Percentiles rank a stretch among this genome's conserved stretches.
phyloP scores from a whole-genome alignment of 2,797 vertebrate species.

The Eleutherodactylus coqui region DNA sequence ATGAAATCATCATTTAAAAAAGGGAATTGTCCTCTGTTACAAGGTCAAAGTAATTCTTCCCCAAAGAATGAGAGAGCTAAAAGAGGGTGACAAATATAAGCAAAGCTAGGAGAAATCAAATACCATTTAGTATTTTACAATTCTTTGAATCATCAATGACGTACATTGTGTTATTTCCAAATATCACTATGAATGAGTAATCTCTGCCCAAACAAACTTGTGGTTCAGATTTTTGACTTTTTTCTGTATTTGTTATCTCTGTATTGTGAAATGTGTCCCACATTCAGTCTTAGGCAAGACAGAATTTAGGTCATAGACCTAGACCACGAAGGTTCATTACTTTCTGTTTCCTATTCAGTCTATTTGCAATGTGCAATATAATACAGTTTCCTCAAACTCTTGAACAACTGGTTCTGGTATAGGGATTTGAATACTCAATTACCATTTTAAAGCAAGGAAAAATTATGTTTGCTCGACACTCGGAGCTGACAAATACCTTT shows the following conservation, averaged over 20 bases:
- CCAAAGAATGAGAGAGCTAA: too few species aligned
- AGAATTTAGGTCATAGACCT: not conserved
- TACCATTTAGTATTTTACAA: not conserved
- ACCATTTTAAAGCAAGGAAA: constrained; percentile 43
- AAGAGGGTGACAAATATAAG: too few species aligned
- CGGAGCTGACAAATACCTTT: constrained; percentile 36
- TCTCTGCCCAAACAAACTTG: not conserved
- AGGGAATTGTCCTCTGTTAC: too few species aligned
- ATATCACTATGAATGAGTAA: not conserved
- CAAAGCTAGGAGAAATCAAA: too few species aligned
- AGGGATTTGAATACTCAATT: constrained; percentile 21
- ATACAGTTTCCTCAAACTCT: not conserved
- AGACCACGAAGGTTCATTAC: not conserved
- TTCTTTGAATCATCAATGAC: not conserved
- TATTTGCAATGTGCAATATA: not conserved
- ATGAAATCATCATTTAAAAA: too few species aligned
- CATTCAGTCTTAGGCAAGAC: not conserved
- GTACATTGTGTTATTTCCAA: not conserved
- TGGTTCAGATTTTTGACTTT: not conserved
- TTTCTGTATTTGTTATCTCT: not conserved
- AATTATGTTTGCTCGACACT: not conserved
- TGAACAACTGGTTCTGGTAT: not conserved
- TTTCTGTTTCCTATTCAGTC: not conserved
- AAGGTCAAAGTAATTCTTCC: too few species aligned
- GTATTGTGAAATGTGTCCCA: not conserved